Evolutionary conservation across 1,140 invertebrate species (phyloP), one percentile per base, ranked within the genome.

Genomic region (Drosophila punjabiensis): DNA sequence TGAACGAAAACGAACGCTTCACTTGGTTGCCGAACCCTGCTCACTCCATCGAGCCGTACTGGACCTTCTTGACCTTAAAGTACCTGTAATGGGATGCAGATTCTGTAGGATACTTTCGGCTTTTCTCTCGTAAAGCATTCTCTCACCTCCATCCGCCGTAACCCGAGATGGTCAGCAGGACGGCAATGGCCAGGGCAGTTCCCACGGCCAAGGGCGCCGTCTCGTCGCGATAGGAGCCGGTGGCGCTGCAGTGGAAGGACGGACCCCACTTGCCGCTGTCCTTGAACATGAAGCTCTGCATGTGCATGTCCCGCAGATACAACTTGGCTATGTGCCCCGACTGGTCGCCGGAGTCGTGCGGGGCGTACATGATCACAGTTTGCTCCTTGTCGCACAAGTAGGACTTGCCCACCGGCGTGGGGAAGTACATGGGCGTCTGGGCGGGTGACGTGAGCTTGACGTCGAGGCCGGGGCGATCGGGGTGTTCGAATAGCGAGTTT

Each of bases 11-110:
- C 50, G 39, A 56, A 70, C 68, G 37, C 45, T 43, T 74, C 35
- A 30, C 20, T 68, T 55, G 28, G 33, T 32, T 39, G 18, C 11
- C 3, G 35, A 10, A 11, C 20, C 32, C 53, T 14, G 41, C 70
- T 95, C 96, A 98, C 92, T 98, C 97, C 97, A 98, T 98, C 2
- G 97, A 98, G 87, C 97, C 97, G 92, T 98, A 98, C 87, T 98
- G 97, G 7, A 98, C 97, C 91, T 98, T 98, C 93, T 98, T 98
- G 33, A 98, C 95, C 93, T 97, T 97, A 85, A 97, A 95, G 88
- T 98, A 97, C 80, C 97, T 95, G 93, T 14, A 64, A 47, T 35
- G 13, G 13, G 1, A n/a, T n/a, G 9, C 5, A 41, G 6, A 45
- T 9, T 13, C 53, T 65, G 24, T 53, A 52, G n/a, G 37, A 32